Conservation (phyloP, 2,888 invertebrate genomes). For the Anthrax anthrax region DNA sequence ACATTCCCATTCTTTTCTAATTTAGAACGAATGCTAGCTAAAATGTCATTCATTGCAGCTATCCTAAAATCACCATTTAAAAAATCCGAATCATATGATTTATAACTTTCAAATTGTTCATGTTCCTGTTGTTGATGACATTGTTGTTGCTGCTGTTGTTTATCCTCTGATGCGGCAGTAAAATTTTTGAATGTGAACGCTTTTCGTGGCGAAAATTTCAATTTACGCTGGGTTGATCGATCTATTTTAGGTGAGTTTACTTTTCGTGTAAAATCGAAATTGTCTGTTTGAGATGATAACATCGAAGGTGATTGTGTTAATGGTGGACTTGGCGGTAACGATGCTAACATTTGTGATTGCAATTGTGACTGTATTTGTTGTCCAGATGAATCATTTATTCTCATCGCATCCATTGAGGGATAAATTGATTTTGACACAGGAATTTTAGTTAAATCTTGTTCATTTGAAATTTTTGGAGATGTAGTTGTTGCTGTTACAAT, state of each 20-base stretch:
- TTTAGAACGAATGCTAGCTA: slow-evolving; percentile 26
- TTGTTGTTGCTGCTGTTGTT: not conserved
- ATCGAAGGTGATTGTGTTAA: not conserved
- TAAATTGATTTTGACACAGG: not conserved
- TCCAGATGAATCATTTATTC: not conserved
- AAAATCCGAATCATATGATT: slow-evolving; percentile 25
- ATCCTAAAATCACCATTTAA: slow-evolving; percentile 27
- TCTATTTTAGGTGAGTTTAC: not conserved
- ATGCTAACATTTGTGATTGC: not conserved
- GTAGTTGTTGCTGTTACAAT: not conserved
- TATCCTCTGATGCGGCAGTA: too few species aligned
- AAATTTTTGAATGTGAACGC: slow-evolving; percentile 1
- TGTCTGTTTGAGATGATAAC: not conserved
- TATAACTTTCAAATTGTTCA: slow-evolving; percentile 19
- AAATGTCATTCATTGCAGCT: slow-evolving; percentile 27
- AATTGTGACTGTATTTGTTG: not conserved
- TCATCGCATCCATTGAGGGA: not conserved
- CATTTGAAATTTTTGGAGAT: not conserved
- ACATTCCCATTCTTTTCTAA: slow-evolving; percentile 20
- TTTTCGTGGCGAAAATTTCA: not conserved
- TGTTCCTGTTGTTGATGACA: too few species aligned
- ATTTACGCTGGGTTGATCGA: not conserved
- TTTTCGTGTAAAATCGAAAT: not conserved
- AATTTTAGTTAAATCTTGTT: too few species aligned
- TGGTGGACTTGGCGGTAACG: not conserved